Base-by-base conservation (phyloP, 2,797 vertebrate species). In the Urocyon cinereoargenteus region DNA sequence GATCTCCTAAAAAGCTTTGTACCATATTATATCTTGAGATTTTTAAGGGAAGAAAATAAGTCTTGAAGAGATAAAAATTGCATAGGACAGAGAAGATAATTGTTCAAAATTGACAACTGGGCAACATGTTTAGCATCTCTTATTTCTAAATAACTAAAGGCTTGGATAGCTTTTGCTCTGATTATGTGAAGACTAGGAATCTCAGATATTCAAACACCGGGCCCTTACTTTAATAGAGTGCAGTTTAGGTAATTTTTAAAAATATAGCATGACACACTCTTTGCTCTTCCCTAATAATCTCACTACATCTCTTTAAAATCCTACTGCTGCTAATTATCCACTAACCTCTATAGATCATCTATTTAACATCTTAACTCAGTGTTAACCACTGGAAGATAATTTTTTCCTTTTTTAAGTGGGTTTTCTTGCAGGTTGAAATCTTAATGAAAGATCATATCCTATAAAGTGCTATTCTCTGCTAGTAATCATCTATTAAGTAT, bases 351-450 rank as follows among this genome's bases (percentile, higher is more conserved):
- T 1, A 82, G 36, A 70, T 84, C 34, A 70, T 45, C 36, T 78
- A 3, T 79, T 8, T 51, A 81, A 73, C 2, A 94, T 28, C 26
- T 73, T 51, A 78, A 45, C 22, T 70, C n/a, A 19, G 18, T 85
- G 49, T 87, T 66, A 90, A 86, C 31, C 73, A 84, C 26, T 70
- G 34, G 40, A 81, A 81, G 49, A 81, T 62, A 34, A 57, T 78
- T 73, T 79, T n/a, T 85, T 61, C 28, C 22, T 94, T 82, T 91
- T 61, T 87, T 57, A 83, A 68, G 22, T 90, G 62, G 68, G 18
- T 86, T 96, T 77, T 88, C 72, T 87, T 96, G n/a, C 55, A 95
- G 45, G 24, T 92, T 92, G 68, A 95, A 96, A 73, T 91, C 34
- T 82, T 77, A 79, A 40, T 51, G 45, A 45, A 94, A 91, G 64